Base-by-base conservation (phyloP, 37 sponge, comb jelly and placozoan genomes). In the Crambe crambe region DNA sequence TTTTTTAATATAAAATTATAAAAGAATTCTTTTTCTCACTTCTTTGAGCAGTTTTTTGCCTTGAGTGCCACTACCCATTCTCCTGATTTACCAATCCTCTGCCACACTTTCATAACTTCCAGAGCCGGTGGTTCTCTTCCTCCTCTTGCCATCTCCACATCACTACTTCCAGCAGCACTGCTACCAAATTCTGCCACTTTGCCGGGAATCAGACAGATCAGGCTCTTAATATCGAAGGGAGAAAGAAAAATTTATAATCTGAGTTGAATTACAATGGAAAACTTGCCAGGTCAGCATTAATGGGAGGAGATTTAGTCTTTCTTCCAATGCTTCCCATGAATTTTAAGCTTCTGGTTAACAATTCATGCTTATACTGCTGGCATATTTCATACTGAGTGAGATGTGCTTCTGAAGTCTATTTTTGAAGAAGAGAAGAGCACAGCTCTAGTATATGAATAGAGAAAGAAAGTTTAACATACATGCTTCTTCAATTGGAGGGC, bases 61-160 rank as follows among this genome's bases (percentile, higher is more conserved):
- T 80, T 57, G 2, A 80, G 58, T 0, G 81, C 87, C 35, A 87
- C 60, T 2, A 80, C 25, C 82, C 81, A 80, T 26, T 60, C 64
- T 29, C 42, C 68, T 25, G n/a, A n/a, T n/a, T 80, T 47, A 12
- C 68, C 21, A 2, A 87, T 2, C 35, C 87, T 74, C 82, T 87
- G 81, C 87, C 87, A 87, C 35, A 26, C 27, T 12, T 37, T 36
- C 41, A 40, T 2, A 23, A 80, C 72, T 21, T n/a, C 51, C 5
- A 76, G 23, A n/a, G n/a, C 30, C 26, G n/a, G n/a, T 44, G 51
- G 1, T 58, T 32, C 29, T 38, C 62, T 18, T 10, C 68, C 51
- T 47, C 12, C 12, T 12, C 51, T 15, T 47, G 51, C 10, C 37
- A 9, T 75, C 22, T 58, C 67, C 51, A 64, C 8, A n/a, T n/a